Evolutionary conservation across 2,888 invertebrate species (phyloP).

Genomic region (Encarsia formosa): DNA sequence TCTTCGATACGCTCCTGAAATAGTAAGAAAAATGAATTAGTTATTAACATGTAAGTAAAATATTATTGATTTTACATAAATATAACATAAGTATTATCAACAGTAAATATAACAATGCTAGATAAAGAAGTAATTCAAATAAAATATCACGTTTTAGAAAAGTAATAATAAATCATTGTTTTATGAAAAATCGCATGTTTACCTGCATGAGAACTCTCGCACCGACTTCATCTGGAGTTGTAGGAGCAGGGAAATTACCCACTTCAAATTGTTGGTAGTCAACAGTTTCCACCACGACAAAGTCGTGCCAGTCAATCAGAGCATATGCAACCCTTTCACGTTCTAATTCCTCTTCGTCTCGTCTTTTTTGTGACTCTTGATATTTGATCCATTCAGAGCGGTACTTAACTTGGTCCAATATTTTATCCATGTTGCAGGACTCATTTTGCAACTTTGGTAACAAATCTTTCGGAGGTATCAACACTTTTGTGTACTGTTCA

Average conservation of each 20-base stretch:
- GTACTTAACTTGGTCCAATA: conserved; percentile 86
- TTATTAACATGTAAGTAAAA: background rate
- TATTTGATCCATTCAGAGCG: conserved; percentile 96
- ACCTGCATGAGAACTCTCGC: conserved; percentile 86
- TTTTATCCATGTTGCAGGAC: conserved; percentile 61
- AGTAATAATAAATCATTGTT: background rate
- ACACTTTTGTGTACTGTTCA: conserved; percentile 95
- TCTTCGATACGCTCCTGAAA: conserved; percentile 69
- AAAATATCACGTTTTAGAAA: too few species aligned
- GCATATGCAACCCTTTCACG: conserved; percentile 93
- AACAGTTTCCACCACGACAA: conserved; percentile 99
- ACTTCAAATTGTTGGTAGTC: conserved; percentile 97
- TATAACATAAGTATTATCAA: too few species aligned
- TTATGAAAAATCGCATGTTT: conserved; percentile 23
- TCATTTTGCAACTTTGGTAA: conserved; percentile 75
- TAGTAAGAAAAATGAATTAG: background rate
- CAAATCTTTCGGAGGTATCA: conserved; percentile 92
- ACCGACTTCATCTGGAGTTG: conserved; percentile 95
- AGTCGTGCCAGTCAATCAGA: conserved; percentile 99
- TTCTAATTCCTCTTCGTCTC: conserved; percentile 93
- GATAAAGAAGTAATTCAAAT: too few species aligned
- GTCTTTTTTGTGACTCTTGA: conserved; percentile 86
- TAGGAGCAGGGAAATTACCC: conserved; percentile 94
- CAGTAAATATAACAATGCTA: too few species aligned
- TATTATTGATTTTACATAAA: background rate